Evolutionary conservation across 2,113 vertebrate genomes (phyloP).

Genomic region (Paradoxurus hermaphroditus): DNA sequence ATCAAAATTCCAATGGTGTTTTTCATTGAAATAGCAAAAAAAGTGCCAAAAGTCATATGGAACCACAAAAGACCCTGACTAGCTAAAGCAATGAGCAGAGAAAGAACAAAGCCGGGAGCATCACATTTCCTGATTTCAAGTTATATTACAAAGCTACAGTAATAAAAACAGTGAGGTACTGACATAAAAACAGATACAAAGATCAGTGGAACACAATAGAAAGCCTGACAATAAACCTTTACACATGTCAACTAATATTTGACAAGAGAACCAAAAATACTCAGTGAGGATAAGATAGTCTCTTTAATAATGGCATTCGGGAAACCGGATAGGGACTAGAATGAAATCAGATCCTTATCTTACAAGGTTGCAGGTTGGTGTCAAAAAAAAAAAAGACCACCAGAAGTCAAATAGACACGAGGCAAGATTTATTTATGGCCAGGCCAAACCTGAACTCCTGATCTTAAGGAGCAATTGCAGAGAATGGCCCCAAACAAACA

Average conservation of each 20-base stretch:
- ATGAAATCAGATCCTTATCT: not conserved
- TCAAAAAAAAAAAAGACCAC: no score
- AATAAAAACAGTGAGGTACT: not conserved
- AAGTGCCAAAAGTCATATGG: not conserved
- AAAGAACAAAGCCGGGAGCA: not conserved
- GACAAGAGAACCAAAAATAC: not conserved
- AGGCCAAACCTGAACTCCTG: no score
- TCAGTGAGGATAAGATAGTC: not conserved
- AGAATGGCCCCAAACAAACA: no score
- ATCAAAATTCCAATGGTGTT: not conserved
- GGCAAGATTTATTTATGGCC: no score
- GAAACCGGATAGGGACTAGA: not conserved
- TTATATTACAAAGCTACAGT: not conserved
- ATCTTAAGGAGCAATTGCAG: no score
- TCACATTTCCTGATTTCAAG: not conserved
- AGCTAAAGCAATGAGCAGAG: not conserved
- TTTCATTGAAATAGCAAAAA: not conserved
- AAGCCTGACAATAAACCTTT: not conserved
- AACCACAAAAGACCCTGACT: not conserved
- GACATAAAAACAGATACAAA: not conserved
- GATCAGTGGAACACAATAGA: not conserved
- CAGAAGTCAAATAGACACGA: no score
- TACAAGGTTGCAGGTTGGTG: no score
- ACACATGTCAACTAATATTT: not conserved
- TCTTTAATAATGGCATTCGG: not conserved